Base-by-base conservation (phyloP, 2,888 invertebrate species). In the Branchellion lobata region DNA sequence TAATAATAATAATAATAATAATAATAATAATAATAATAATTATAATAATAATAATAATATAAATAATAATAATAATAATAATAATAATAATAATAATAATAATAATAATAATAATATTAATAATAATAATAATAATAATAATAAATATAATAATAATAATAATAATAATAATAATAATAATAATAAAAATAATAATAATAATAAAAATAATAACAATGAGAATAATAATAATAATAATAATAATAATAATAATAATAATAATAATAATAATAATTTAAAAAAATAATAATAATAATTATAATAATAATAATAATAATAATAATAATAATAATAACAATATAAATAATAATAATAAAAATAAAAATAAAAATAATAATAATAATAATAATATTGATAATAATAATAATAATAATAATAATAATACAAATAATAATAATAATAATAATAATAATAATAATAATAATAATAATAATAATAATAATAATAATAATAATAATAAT, bases 391-490 rank as follows among this genome's bases (percentile, higher is more conserved):
- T 75, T 80, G 3, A 72, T 72, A 72, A 72, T 72, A 33, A 72
- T 72, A 72, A 72, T 72, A 33, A 72, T 72, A 72, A 72, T 72
- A 33, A 72, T 72, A 72, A 72, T 72, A 33, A 72, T 72, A 72
- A 72, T 72, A 33, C 11, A 31, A 72, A 72, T 72, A 33, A 72
- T 72, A 72, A 72, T 72, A 33, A 72, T 72, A 72, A 72, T 72
- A 33, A 72, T 72, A 72, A 72, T 72, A 72, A 72, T 72, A 72
- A 72, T 72, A 72, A 72, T 72, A 72, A 72, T 72, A 72, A 72
- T 72, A 72, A 72, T 72, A 72, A 72, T 72, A 72, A 72, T 72
- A 72, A 72, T 72, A 72, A 72, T 72, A 72, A 72, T 72, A 72
- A 72, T 72, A 33, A 33, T 72, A 72, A 33, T 72, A 72, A 72